These are phyloP conservation scores for Cenopis cana DNA, from an alignment of 2,888 invertebrate genomes.

Conservation along the genomic window DNA sequence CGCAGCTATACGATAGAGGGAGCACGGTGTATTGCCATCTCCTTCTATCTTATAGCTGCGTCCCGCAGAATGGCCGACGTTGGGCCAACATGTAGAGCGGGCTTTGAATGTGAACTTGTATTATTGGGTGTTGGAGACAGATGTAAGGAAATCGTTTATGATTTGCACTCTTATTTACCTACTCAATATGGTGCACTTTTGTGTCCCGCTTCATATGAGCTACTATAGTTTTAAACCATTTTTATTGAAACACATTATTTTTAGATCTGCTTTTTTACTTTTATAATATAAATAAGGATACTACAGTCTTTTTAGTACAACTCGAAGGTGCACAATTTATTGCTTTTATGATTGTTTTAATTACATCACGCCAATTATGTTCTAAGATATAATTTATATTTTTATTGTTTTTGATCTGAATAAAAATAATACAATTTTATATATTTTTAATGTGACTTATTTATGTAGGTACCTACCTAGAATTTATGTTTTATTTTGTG, in stretches of 20 bases:
- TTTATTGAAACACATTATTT: constrained; percentile 3
- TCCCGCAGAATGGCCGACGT: no score
- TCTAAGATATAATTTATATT: constrained; percentile 9
- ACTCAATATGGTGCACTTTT: neutral
- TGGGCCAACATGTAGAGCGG: no score
- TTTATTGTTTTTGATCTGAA: constrained; percentile 33
- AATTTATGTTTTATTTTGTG: neutral
- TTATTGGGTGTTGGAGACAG: neutral
- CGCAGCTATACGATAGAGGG: no score
- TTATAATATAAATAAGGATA: constrained; percentile 7
- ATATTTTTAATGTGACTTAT: constrained; percentile 27
- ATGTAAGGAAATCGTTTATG: no score
- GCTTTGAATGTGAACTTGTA: neutral
- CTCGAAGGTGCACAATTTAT: constrained; percentile 34
- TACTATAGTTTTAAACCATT: constrained; percentile 2
- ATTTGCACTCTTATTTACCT: neutral
- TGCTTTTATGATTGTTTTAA: neutral
- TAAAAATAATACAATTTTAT: constrained; percentile 30
- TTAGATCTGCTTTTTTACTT: constrained; percentile 23
- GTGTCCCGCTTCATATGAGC: neutral
- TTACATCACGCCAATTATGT: constrained; percentile 8
- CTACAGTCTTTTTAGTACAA: constrained; percentile 6
- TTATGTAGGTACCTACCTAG: no score
- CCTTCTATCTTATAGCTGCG: no score
- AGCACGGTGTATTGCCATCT: no score